Evolutionary conservation across 2,113 vertebrate species (phyloP).

Genomic region (Atlantisia rogersi): DNA sequence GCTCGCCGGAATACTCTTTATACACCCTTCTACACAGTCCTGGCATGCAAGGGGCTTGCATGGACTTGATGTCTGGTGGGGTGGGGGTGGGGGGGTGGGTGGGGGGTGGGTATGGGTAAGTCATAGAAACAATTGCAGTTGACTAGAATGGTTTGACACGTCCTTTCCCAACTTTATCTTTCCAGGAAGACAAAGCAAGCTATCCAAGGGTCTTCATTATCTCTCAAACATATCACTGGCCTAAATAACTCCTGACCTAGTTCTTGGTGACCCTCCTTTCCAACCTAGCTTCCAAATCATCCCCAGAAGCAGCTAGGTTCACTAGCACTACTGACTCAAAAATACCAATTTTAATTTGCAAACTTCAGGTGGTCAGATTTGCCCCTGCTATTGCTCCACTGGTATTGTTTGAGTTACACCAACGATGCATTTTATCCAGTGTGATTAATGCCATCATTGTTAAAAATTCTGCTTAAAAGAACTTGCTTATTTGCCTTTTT

Average conservation of each 20-base stretch:
- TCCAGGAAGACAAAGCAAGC: not conserved
- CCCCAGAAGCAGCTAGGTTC: not conserved
- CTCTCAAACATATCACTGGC: not conserved
- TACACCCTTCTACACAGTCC: not conserved
- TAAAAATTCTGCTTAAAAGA: not conserved
- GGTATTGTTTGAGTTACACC: not conserved
- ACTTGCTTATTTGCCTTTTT: not conserved
- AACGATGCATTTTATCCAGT: not conserved
- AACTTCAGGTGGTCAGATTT: not conserved
- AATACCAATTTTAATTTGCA: constrained; percentile 18
- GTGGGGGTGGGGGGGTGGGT: no score
- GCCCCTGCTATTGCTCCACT: not conserved
- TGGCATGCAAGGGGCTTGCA: accelerated
- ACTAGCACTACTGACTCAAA: constrained; percentile 1
- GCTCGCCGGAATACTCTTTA: not conserved
- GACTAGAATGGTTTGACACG: not conserved
- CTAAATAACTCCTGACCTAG: not conserved
- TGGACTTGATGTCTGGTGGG: accelerated
- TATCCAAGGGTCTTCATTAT: not conserved
- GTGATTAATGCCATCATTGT: not conserved
- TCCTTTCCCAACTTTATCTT: not conserved
- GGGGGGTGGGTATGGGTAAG: no score
- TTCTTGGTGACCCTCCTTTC: not conserved
- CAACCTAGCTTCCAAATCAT: not conserved
- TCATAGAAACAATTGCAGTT: not conserved